Percentiles rank a stretch among this genome's conserved stretches.
Evolutionary conservation across 2,113 vertebrate species (phyloP).

Genomic region (Taxidea taxus): DNA sequence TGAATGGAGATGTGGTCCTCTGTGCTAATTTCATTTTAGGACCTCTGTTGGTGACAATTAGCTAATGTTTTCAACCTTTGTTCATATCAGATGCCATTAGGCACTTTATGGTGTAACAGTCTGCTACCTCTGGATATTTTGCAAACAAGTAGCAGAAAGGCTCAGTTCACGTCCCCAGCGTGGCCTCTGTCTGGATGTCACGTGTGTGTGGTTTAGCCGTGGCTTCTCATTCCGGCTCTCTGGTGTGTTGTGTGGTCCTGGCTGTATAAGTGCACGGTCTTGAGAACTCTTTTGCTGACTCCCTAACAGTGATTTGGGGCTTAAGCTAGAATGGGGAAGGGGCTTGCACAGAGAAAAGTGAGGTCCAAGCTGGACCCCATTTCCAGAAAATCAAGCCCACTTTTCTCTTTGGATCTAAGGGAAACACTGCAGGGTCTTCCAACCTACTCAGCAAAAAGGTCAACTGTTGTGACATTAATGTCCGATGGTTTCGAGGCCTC

Average conservation of each 20-base stretch:
- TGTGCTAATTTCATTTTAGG: background rate
- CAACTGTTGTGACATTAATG: slow-evolving; percentile 10
- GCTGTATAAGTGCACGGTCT: background rate
- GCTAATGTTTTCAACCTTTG: background rate
- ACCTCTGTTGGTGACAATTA: slow-evolving; percentile 5
- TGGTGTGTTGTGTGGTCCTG: background rate
- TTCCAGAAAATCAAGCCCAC: background rate
- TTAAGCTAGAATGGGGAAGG: background rate
- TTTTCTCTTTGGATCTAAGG: slow-evolving; percentile 23
- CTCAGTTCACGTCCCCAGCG: background rate
- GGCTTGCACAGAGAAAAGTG: background rate
- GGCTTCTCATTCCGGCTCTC: background rate
- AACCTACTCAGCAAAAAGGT: slow-evolving; percentile 42
- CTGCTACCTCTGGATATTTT: background rate
- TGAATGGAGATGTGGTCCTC: background rate
- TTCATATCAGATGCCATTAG: slow-evolving; percentile 4
- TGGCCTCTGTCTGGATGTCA: background rate
- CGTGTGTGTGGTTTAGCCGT: fast-evolving
- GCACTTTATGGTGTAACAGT: background rate
- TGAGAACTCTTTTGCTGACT: background rate
- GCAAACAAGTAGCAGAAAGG: background rate
- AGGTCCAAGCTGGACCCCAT: background rate
- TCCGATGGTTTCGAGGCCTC: background rate
- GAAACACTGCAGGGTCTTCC: slow-evolving; percentile 28
- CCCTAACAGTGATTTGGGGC: too few relatives aligned